Base-by-base conservation (phyloP, 2,888 invertebrate species). In the Limnephilus marmoratus region DNA sequence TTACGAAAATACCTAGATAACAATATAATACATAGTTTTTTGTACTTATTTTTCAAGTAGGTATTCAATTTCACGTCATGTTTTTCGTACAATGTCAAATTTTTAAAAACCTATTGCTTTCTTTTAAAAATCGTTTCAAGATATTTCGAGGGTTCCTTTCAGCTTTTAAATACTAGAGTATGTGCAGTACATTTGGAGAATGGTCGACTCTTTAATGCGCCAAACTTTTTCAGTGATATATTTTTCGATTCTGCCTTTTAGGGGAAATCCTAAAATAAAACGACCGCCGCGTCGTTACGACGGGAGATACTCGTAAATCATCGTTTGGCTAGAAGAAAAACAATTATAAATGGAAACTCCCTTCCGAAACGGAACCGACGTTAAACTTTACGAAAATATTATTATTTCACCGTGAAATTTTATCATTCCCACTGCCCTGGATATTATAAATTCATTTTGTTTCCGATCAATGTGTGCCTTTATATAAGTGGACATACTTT, bases 201-300 rank as follows among this genome's bases (percentile, higher is more conserved):
- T 88, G 88, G 82, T 53, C 91, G 91, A 86, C 81, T 81, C 83
- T 89, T 92, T 92, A 93, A 93, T 92, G 18, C 92, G 92, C 41
- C 85, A 90, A 93, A 92, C 91, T 93, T 93, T 93, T 93, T 93
- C 89, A 83, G 90, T 82, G 90, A 92, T 92, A 91, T 92, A 92
- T 85, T 91, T 90, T 83, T 87, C 90, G 91, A 92, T 86, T 91
- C 85, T 91, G 85, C 92, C 90, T 90, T 91, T 92, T 88, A 68
- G 41, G 86, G 85, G 81, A 93, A 90, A 86, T 45, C 88, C 80
- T 88, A 83, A 88, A 49, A 90, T 90, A 91, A 90, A 91, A 93
- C 91, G 90, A 90, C 92, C 80, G 88, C 90, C 87, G 85, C 80
- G 91, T 91, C 90, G 93, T 91, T 91, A 91, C 68, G 82, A 88